Conservation (phyloP, 1,140 invertebrate genomes). For the Aethina tumida region DNA sequence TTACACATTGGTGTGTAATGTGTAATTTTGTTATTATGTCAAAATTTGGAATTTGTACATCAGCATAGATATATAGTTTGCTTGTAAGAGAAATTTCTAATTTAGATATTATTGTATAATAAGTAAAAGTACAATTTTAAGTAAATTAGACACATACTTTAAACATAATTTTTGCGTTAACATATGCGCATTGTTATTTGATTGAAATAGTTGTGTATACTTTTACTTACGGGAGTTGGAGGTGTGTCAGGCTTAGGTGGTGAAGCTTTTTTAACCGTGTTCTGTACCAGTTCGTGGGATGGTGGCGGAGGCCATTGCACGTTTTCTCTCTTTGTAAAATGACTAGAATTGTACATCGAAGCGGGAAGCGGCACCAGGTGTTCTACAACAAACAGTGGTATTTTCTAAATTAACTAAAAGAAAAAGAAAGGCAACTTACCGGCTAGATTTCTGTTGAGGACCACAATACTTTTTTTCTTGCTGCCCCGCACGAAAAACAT, state of each 20-base stretch:
- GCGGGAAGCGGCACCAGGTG: slow-evolving; percentile 16
- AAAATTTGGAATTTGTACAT: too few species aligned
- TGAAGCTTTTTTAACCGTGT: slow-evolving; percentile 15
- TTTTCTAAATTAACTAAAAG: slow-evolving; percentile 2
- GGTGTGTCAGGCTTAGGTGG: slow-evolving; percentile 39
- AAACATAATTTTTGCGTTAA: background rate
- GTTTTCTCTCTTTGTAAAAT: slow-evolving; percentile 6
- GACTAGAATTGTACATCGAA: slow-evolving; percentile 12
- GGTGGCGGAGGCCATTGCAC: slow-evolving; percentile 15
- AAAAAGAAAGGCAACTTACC: slow-evolving; percentile 17
- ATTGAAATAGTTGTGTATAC: background rate
- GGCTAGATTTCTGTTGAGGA: slow-evolving; percentile 26
- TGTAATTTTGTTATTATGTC: too few species aligned
- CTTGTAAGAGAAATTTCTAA: too few species aligned
- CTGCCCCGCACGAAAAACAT: slow-evolving; percentile 24
- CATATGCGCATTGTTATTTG: background rate
- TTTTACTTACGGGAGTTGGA: slow-evolving; percentile 32
- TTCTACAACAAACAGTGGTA: slow-evolving; percentile 14
- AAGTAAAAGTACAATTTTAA: too few species aligned
- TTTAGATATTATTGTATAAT: too few species aligned
- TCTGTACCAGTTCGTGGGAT: slow-evolving; percentile 11
- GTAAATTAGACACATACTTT: too few species aligned
- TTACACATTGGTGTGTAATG: too few species aligned
- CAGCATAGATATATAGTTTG: too few species aligned
- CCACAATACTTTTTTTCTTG: slow-evolving; percentile 24